Conservation (phyloP, 64 coral and sea anemone species). For the Anthopleura sola region DNA sequence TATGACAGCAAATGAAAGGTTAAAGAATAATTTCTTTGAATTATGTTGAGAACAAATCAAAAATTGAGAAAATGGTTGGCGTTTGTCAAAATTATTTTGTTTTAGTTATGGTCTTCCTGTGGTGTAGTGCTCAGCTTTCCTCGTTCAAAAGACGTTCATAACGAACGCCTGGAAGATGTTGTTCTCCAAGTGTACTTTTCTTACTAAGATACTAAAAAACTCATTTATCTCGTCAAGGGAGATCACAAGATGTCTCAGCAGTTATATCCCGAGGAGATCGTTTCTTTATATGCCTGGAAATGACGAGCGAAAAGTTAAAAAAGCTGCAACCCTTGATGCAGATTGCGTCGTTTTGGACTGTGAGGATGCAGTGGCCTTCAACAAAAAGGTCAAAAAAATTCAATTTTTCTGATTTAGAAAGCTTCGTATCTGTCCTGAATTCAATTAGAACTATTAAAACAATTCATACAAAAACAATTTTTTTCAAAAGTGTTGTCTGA, state of each 20-base stretch:
- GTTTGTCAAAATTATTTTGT: background rate
- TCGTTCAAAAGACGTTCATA: background rate
- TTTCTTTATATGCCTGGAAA: constrained; percentile 97
- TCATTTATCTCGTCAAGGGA: background rate
- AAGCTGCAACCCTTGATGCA: constrained; percentile 67
- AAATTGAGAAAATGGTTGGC: too few relatives aligned
- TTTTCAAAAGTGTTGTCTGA: background rate
- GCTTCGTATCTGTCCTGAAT: too few relatives aligned
- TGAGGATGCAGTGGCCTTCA: constrained; percentile 86
- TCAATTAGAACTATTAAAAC: background rate
- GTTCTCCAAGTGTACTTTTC: background rate
- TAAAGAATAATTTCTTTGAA: too few relatives aligned
- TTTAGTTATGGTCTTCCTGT: background rate
- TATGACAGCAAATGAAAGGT: too few relatives aligned
- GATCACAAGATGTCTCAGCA: constrained; percentile 16
- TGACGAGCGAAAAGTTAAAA: constrained; percentile 88
- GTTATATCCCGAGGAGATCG: constrained; percentile 68
- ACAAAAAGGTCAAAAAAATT: constrained; percentile 55
- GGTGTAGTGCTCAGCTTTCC: background rate
- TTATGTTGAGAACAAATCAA: too few relatives aligned
- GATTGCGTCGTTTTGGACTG: constrained; percentile 96
- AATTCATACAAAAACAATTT: too few relatives aligned
- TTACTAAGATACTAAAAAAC: background rate
- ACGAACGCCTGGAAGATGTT: constrained; percentile 12
- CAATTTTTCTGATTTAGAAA: too few relatives aligned